phyloP scores from a whole-genome alignment of 1,140 invertebrate species.

The Drosophila arizonae region DNA sequence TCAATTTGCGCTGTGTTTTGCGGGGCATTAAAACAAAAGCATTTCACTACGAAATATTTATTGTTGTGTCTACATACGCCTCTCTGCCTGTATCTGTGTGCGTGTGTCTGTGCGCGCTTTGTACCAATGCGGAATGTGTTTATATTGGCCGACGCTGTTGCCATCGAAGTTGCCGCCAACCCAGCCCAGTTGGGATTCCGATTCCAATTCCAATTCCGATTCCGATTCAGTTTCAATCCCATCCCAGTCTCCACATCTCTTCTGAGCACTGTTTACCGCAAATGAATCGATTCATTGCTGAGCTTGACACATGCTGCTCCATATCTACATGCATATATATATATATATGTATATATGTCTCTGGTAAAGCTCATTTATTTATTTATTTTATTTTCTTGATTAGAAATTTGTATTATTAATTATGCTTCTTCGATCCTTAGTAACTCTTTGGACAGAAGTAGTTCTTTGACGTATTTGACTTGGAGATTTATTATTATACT shows the following conservation, averaged over 20 bases:
- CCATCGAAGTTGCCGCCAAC: conserved; percentile 36
- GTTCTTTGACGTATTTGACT: no score
- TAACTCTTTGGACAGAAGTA: no score
- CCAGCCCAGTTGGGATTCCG: background rate
- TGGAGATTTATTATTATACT: no score
- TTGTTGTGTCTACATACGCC: conserved; percentile 46
- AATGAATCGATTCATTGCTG: conserved; percentile 13
- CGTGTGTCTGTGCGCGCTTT: conserved; percentile 20
- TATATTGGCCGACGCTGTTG: conserved; percentile 54
- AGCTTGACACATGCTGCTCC: conserved; percentile 20
- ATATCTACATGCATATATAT: background rate
- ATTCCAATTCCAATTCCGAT: background rate
- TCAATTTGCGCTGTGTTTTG: conserved; percentile 79
- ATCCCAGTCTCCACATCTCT: background rate
- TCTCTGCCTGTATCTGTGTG: background rate
- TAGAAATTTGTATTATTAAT: background rate
- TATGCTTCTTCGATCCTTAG: no score
- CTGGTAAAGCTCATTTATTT: background rate
- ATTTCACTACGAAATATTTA: conserved; percentile 75
- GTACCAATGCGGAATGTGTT: conserved; percentile 68
- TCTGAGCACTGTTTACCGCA: conserved; percentile 11
- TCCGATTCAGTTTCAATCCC: conserved; percentile 4
- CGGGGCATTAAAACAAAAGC: conserved; percentile 79
- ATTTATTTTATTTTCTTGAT: background rate
- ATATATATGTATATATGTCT: background rate